These are phyloP conservation scores for Masnerella sp. DNA, from an alignment of 2,888 invertebrate species.

Conservation along the genomic window DNA sequence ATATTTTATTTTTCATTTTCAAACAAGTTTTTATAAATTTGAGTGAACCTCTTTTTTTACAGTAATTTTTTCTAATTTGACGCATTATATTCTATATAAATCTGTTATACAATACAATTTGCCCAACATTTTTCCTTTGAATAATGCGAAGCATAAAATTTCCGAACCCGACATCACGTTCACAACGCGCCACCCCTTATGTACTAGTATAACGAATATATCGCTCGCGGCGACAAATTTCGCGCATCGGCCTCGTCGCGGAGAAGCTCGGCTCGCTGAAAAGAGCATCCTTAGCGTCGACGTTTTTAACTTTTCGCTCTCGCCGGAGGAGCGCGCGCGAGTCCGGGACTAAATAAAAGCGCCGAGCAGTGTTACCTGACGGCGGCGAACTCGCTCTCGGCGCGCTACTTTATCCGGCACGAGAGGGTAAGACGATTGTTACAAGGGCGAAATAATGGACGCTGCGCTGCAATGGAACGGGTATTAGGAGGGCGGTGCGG, in stretches of 20 bases:
- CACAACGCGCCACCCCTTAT: constrained; percentile 41
- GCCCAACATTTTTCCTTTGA: no score
- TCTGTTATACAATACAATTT: no score
- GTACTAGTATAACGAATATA: constrained; percentile 31
- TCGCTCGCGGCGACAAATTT: constrained; percentile 53
- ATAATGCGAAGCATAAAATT: no score
- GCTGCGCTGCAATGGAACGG: constrained; percentile 47
- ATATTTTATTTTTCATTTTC: no score
- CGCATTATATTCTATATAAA: no score
- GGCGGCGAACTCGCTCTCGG: constrained; percentile 47
- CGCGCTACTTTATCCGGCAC: constrained; percentile 54
- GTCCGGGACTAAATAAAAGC: constrained; percentile 57
- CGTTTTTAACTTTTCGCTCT: constrained; percentile 61
- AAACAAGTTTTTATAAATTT: no score
- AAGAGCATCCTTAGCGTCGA: constrained; percentile 59
- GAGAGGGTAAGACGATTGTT: constrained; percentile 60
- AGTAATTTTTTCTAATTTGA: no score
- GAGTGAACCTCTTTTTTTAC: no score
- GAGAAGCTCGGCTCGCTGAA: constrained; percentile 53
- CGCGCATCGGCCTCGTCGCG: constrained; percentile 51
- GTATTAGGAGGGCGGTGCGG: constrained; percentile 40
- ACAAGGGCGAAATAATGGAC: constrained; percentile 57
- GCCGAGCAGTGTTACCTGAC: constrained; percentile 55
- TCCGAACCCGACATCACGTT: no score
- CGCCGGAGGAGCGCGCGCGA: constrained; percentile 51